A percentile compares a stretch with the other conserved stretches of the same genome.
phyloP scores from a whole-genome alignment of 2,113 vertebrate species.

The Phoenicopterus ruber region DNA sequence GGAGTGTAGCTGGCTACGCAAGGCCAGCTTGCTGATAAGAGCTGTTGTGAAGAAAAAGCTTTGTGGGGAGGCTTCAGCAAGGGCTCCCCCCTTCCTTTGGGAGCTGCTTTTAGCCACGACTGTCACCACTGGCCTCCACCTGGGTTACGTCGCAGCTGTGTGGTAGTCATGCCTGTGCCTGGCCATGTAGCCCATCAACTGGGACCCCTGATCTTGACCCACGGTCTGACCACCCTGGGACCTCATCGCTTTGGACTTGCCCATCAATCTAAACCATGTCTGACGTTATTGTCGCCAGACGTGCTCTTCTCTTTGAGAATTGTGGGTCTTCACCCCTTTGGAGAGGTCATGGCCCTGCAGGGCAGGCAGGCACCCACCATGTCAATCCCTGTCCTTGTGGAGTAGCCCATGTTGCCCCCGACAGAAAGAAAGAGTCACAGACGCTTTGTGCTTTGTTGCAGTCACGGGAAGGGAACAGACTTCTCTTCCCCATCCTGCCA shows the following conservation, averaged over 20 bases:
- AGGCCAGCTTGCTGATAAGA: not conserved
- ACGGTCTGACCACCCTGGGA: not conserved
- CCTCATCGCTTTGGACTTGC: not conserved
- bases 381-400: not conserved
- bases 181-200: not conserved
- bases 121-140: not conserved
- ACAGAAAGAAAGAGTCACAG: not conserved
- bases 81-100: not conserved
- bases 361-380: fast-evolving
- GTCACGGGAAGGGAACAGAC: not conserved
- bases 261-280: not conserved
- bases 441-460: not conserved
- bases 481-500: not conserved
- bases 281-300: not conserved
- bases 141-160: fast-evolving
- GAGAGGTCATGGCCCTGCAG: fast-evolving
- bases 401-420: not conserved
- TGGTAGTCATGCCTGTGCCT: not conserved
- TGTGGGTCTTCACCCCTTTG: fast-evolving
- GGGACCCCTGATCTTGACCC: not conserved
- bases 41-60: not conserved
- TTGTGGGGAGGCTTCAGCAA: not conserved
- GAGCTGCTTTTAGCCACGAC: not conserved
- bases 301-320: not conserved
- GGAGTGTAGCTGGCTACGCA: fast-evolving